Conservation (phyloP, 2,113 vertebrate genomes). For the Emydocephalus ijimae region DNA sequence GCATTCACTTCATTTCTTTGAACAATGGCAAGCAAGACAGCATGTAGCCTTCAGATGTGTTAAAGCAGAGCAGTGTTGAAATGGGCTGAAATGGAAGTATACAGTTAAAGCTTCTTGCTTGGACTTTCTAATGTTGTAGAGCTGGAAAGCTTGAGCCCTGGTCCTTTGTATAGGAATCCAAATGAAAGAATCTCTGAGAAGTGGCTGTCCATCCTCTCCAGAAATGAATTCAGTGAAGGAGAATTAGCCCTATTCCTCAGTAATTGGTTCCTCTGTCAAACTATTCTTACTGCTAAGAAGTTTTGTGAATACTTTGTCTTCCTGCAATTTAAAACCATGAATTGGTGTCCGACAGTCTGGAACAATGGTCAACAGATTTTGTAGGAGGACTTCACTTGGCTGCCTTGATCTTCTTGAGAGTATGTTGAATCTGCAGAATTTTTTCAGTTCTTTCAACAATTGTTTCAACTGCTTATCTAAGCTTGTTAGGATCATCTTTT, state of each 20-base stretch:
- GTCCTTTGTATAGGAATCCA: not conserved
- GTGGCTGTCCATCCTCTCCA: not conserved
- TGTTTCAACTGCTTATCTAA: not conserved
- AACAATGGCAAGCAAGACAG: not conserved
- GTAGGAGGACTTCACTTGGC: not conserved
- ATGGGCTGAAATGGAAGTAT: not conserved
- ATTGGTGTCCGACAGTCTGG: not conserved
- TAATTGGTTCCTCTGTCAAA: not conserved
- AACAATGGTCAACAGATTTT: not conserved
- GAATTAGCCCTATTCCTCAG: not conserved
- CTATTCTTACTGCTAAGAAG: not conserved
- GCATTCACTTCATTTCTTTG: not conserved
- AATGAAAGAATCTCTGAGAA: not conserved
- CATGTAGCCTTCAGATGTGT: not conserved
- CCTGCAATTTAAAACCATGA: not conserved
- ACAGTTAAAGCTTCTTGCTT: not conserved
- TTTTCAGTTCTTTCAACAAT: not conserved
- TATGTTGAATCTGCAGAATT: not conserved
- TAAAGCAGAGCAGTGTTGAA: not conserved
- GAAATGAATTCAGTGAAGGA: not conserved
- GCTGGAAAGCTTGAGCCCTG: not conserved
- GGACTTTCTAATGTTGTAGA: not conserved
- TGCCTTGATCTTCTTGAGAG: not conserved
- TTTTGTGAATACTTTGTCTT: not conserved
- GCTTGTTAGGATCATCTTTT: not conserved